phyloP scores from a whole-genome alignment of 2,113 vertebrate genomes.

The Bungarus multicinctus region DNA sequence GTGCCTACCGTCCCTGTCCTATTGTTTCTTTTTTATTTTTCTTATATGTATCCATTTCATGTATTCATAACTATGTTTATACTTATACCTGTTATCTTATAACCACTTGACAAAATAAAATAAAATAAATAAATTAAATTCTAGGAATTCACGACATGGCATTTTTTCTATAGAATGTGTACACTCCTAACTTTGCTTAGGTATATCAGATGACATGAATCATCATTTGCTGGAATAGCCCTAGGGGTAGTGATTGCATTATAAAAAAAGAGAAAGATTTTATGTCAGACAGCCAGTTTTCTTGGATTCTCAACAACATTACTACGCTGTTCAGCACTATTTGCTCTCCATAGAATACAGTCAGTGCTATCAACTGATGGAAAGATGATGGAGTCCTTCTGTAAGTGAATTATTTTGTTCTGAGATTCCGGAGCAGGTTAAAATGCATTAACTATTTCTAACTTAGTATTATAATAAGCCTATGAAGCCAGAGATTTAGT shows the following conservation, averaged over 20 bases:
- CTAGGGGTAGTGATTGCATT: neutral
- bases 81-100: too few species aligned
- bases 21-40: too few species aligned
- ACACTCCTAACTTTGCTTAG: neutral
- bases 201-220: neutral
- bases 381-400: neutral
- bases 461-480: neutral
- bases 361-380: neutral
- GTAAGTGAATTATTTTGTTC: neutral
- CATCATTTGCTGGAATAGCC: neutral
- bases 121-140: too few species aligned
- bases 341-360: neutral
- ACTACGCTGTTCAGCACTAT: neutral
- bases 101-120: too few species aligned
- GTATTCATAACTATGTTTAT: too few species aligned
- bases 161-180: neutral
- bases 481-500: neutral
- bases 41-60: too few species aligned
- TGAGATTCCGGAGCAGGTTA: neutral
- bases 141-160: neutral
- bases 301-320: neutral
- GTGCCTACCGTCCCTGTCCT: too few species aligned
- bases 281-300: neutral
- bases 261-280: neutral
- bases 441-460: neutral